phyloP scores from a whole-genome alignment of 2,797 vertebrate genomes.

The Sternarchorhynchus goeldii region DNA sequence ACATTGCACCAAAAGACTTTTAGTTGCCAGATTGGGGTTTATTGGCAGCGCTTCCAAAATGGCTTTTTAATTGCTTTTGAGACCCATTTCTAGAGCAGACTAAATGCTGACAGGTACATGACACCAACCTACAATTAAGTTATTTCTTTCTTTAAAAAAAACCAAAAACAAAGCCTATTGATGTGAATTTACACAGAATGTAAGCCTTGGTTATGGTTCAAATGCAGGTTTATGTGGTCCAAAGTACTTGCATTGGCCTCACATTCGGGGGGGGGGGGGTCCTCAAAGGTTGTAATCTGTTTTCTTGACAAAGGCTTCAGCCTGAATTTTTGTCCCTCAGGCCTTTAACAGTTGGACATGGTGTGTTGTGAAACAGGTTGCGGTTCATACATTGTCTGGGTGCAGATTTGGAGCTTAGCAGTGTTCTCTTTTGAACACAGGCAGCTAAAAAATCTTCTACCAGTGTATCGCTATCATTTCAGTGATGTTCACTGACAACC shows the following conservation, averaged over 20 bases:
- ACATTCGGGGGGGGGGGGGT: not conserved
- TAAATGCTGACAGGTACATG: not conserved
- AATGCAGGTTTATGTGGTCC: not conserved
- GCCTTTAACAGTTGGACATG: constrained; percentile 34
- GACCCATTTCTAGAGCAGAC: not conserved
- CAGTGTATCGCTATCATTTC: constrained; percentile 51
- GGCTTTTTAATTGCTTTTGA: constrained; percentile 22
- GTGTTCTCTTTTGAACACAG: constrained; percentile 60
- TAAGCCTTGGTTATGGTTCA: not conserved
- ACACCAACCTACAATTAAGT: not conserved
- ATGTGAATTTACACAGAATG: not conserved
- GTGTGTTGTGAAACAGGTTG: constrained; percentile 49
- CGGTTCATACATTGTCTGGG: constrained; percentile 52
- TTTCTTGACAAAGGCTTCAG: not conserved
- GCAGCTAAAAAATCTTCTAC: constrained; percentile 51
- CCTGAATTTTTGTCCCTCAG: constrained; percentile 22
- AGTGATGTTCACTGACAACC: constrained; percentile 63
- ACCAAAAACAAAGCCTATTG: not conserved
- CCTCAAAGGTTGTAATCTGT: constrained; percentile 1
- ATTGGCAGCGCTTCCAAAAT: not conserved
- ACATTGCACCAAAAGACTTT: not conserved
- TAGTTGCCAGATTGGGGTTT: not conserved
- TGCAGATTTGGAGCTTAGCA: constrained; percentile 61
- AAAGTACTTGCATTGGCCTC: constrained; percentile 4
- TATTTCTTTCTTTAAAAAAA: not conserved